Base-by-base conservation (phyloP, 2,113 vertebrate species). In the Podarcis raffonei region DNA sequence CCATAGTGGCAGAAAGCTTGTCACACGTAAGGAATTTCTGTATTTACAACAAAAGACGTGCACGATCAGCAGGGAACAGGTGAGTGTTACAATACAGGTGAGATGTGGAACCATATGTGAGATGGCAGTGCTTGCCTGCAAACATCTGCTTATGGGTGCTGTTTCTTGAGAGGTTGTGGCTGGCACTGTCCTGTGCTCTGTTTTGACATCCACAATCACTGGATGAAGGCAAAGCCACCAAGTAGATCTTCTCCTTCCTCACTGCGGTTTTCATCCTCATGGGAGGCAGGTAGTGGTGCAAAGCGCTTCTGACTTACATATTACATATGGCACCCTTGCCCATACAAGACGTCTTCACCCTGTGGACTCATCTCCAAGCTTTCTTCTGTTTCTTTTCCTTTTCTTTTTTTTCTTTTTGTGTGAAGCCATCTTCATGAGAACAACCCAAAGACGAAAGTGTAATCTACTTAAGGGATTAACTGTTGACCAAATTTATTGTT, bases 361-460 rank as follows among this genome's bases (percentile, higher is more conserved):
- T 35, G 1, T 32, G 7, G 22, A 15, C 71, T 83, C 57, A 2
- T 39, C 32, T 57, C 71, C 37, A 71, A 72, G 53, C 48, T 66
- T 57, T 65, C 35, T 80, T 27, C 30, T 68, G 39, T 65, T 77
- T 35, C 37, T 53, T 79, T 93, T 80, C 81, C 71, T 89, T 93
- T 69, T 68, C 71, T 35, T 78, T 93, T 78, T 37, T 37, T 37
- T 4, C 37, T 37, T 37, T 37, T 37, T 37, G 37, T 95, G 95
- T 95, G 92, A 90, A 95, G 91, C 72, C 48, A 66, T 92, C 91
- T 81, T 42, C 35, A 35, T n/a, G n/a, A 92, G 91, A 95, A 76
- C 71, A 93, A 94, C 94, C 95, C 95, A 96, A 96, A 96, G 96
- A 95, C 16, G 80, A 75, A 91, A 89, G 88, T 92, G 86, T 90